Base-by-base conservation (phyloP, 2,113 vertebrate genomes). In the Gadus macrocephalus region DNA sequence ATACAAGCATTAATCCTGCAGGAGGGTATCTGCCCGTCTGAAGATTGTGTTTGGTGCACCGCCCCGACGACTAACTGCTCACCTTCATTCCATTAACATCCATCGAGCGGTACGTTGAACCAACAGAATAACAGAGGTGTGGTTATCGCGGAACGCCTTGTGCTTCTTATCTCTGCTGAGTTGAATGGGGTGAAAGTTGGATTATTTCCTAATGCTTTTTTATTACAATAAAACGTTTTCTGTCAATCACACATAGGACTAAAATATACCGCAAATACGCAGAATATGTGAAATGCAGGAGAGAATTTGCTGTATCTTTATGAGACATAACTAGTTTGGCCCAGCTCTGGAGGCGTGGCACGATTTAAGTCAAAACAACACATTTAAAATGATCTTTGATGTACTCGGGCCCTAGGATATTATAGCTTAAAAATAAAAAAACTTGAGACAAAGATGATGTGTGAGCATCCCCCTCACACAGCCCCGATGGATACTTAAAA, bases 1-100 rank as follows among this genome's bases (percentile, higher is more conserved):
- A 87, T 87, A 87, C 84, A 70, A 84, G 73, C 78, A 80, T 85
- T 80, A 82, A 85, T 82, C 78, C 79, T 71, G 11, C 66, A 71
- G 74, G 78, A 86, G 86, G 70, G 77, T 71, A 76, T 76, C 76
- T 84, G 76, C 75, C 58, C 68, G 64, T 53, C 65, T 49, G 69
- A 71, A 81, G 78, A 88, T 84, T 86, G 42, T 12, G 82, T 79
- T 78, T 81, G 74, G 78, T 64, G 64, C 74, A 59, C 80, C 77
- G 70, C 77, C 82, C 88, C 72, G 79, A 81, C 79, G 79, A 89
- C 83, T 86, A 82, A 85, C 56, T 59, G 3, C 5, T n/a, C 77
- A 72, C 80, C 81, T 72, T 74, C 83, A 76, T 86, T 82, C 82
- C 81, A 85, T 49, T 28, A 60, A 53, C 9, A 49, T 12, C 42